phyloP scores from a whole-genome alignment of 2,888 invertebrate genomes.

The Biston betularia region DNA sequence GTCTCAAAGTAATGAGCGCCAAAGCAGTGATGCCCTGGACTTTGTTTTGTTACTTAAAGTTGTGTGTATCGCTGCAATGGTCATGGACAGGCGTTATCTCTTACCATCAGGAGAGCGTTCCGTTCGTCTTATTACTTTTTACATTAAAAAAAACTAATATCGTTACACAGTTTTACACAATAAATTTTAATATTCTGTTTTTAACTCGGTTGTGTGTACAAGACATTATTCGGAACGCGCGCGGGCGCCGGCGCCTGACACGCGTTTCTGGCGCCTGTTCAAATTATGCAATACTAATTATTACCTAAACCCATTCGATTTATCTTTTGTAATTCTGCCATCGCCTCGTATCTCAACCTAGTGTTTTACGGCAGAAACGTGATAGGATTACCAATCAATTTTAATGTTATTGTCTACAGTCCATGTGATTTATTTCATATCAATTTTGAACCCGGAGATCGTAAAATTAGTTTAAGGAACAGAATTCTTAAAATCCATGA shows the following conservation, averaged over 20 bases:
- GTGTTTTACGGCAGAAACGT: constrained; percentile 30
- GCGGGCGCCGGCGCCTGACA: constrained; percentile 51
- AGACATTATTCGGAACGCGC: constrained; percentile 25
- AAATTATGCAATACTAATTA: constrained; percentile 55
- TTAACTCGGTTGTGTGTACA: constrained; percentile 12
- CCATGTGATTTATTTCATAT: constrained; percentile 33
- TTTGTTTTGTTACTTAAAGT: too few relatives aligned
- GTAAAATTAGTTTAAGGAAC: constrained; percentile 36
- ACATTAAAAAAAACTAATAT: too few relatives aligned
- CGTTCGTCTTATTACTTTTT: too few relatives aligned
- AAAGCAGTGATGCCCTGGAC: too few relatives aligned
- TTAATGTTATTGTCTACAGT: constrained; percentile 17
- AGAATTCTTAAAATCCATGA: constrained; percentile 25
- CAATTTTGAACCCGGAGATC: constrained; percentile 34
- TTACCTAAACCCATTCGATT: constrained; percentile 41
- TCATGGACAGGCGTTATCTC: too few relatives aligned
- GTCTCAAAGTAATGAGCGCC: too few relatives aligned
- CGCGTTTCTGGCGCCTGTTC: constrained; percentile 34
- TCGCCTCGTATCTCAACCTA: constrained; percentile 19
- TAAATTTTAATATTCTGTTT: too few relatives aligned
- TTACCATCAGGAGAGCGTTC: too few relatives aligned
- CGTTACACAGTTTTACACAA: too few relatives aligned
- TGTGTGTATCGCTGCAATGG: too few relatives aligned
- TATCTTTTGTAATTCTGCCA: constrained; percentile 41
- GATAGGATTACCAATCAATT: constrained; percentile 18